phyloP scores from a whole-genome alignment of 2,888 invertebrate species.

The Leptarthrus brevirostris region DNA sequence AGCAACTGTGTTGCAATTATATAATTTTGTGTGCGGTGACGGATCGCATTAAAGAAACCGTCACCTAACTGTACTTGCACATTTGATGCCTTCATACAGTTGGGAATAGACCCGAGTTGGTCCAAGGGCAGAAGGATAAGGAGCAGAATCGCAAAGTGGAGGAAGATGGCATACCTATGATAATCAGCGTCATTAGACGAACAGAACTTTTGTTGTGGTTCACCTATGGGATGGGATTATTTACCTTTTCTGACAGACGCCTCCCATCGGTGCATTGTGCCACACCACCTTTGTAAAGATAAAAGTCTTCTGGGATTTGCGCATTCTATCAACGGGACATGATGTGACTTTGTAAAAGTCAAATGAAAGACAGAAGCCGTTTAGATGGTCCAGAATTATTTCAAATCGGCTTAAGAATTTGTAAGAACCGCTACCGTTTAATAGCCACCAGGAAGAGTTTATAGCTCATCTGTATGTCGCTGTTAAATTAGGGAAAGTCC shows the following conservation, averaged over 20 bases:
- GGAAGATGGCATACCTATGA: conserved; percentile 14
- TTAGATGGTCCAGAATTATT: too few relatives aligned
- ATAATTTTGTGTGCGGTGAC: conserved; percentile 26
- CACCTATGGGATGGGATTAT: neutral
- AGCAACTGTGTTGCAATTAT: conserved; percentile 7
- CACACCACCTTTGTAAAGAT: too few relatives aligned
- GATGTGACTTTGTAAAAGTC: too few relatives aligned
- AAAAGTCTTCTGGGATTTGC: conserved; percentile 18
- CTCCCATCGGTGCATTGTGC: neutral
- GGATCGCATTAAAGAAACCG: conserved; percentile 14
- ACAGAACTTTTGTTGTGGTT: conserved; percentile 15
- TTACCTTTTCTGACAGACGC: neutral
- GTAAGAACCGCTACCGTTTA: too few relatives aligned
- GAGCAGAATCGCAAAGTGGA: too few relatives aligned
- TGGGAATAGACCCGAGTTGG: too few relatives aligned
- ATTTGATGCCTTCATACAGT: neutral
- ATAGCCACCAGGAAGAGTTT: too few relatives aligned
- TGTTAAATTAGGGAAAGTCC: too few relatives aligned
- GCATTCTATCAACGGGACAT: neutral
- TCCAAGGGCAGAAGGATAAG: too few relatives aligned
- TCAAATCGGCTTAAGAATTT: too few relatives aligned
- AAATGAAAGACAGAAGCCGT: too few relatives aligned
- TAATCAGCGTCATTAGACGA: conserved; percentile 30
- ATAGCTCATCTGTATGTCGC: too few relatives aligned
- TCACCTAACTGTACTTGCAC: conserved; percentile 28